phyloP scores from a whole-genome alignment of 2,888 invertebrate genomes.

The Suillia variegata region DNA sequence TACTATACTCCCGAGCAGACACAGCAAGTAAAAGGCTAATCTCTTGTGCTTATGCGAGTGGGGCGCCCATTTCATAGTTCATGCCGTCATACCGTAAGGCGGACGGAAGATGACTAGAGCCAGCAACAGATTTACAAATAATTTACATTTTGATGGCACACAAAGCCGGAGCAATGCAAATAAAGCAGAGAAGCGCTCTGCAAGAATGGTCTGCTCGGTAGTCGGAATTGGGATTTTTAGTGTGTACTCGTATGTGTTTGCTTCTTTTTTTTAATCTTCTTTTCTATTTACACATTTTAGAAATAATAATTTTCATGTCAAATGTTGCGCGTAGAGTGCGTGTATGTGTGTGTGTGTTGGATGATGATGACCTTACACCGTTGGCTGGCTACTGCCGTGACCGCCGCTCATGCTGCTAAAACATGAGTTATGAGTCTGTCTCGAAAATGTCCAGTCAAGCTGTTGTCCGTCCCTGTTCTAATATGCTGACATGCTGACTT shows the following conservation, averaged over 20 bases:
- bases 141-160: background rate
- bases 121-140: constrained; percentile 1
- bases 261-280: background rate
- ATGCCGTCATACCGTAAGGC: no score
- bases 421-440: background rate
- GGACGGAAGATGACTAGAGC: background rate
- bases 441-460: constrained; percentile 1
- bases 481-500: background rate
- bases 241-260: background rate
- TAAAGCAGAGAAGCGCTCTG: background rate
- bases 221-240: background rate
- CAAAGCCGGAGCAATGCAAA: background rate
- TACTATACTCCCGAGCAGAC: background rate
- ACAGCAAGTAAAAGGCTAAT: background rate
- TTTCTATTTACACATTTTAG: background rate
- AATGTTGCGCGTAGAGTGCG: background rate
- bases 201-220: background rate
- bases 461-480: background rate
- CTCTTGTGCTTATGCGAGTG: background rate
- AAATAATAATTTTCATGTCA: background rate
- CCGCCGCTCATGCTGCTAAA: no score
- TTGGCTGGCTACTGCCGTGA: no score
- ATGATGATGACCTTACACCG: background rate
- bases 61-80: background rate
- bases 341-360: background rate